Conservation (phyloP, 2,113 vertebrate genomes). For the Zosterops hypoxanthus region DNA sequence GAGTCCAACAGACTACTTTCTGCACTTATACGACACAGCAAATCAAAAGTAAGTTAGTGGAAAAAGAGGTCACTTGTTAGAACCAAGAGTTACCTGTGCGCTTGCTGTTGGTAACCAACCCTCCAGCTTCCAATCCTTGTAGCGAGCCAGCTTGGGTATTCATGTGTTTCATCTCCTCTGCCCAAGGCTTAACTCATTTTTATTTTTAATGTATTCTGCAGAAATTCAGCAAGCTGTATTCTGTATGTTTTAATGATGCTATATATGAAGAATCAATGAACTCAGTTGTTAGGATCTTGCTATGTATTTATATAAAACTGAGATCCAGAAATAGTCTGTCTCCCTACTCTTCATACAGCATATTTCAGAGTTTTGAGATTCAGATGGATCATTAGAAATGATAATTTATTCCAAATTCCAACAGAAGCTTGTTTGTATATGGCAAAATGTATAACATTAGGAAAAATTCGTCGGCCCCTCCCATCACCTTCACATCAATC, state of each 20-base stretch:
- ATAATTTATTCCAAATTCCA: background rate
- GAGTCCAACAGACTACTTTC: conserved; percentile 97
- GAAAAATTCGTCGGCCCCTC: background rate
- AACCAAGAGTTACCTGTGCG: background rate
- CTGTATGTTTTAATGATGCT: background rate
- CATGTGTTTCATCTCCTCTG: background rate
- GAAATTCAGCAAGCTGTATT: background rate
- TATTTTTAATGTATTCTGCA: background rate
- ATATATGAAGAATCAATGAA: background rate
- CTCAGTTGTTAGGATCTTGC: background rate
- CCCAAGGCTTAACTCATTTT: background rate
- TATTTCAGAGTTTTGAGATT: background rate
- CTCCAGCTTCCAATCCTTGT: background rate
- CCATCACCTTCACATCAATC: background rate
- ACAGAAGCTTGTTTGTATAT: background rate
- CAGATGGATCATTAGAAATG: background rate
- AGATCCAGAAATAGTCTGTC: background rate
- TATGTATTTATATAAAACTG: background rate
- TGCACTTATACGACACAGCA: conserved; percentile 96
- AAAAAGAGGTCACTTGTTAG: background rate
- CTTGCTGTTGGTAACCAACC: background rate
- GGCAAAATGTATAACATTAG: background rate
- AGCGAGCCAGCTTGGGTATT: background rate
- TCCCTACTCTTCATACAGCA: background rate
- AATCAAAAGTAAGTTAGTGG: conserved; percentile 88